Evolutionary conservation across 2,888 invertebrate species (phyloP).

Genomic region (Caenorhabditis zanzibari): DNA sequence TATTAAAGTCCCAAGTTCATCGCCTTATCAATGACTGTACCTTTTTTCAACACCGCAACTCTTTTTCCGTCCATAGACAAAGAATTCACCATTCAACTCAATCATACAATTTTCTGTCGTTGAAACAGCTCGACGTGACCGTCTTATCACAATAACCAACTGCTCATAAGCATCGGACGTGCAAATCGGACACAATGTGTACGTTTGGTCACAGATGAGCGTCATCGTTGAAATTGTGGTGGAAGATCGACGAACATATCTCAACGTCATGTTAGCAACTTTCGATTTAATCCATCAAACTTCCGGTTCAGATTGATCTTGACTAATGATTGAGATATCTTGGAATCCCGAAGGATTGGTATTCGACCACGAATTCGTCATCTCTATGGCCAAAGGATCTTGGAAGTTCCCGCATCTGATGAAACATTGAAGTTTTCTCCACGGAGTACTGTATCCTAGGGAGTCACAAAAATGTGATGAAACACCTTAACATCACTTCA

Average conservation of each 20-base stretch:
- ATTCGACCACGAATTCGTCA: not conserved
- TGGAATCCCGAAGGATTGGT: not conserved
- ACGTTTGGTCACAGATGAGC: not conserved
- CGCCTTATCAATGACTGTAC: constrained; percentile 16
- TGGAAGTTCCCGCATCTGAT: too few species aligned
- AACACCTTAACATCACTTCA: constrained; percentile 44
- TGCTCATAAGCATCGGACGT: constrained; percentile 19
- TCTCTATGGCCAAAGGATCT: too few species aligned
- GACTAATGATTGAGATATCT: constrained; percentile 29
- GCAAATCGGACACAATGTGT: constrained; percentile 25
- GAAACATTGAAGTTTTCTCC: too few species aligned
- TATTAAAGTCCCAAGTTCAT: constrained; percentile 5
- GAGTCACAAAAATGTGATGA: constrained; percentile 19
- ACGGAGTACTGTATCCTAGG: too few species aligned
- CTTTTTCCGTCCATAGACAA: not conserved
- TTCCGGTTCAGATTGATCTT: constrained; percentile 44
- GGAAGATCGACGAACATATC: constrained; percentile 26
- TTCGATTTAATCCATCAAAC: constrained; percentile 6
- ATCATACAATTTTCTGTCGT: constrained; percentile 18
- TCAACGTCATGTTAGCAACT: constrained; percentile 14
- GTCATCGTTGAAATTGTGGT: constrained; percentile 29
- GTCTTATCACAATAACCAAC: constrained; percentile 30
- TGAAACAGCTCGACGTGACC: constrained; percentile 39
- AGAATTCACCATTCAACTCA: not conserved
- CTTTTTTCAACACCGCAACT: not conserved